A percentile compares a stretch with the other conserved stretches of the same genome.
phyloP scores from a whole-genome alignment of 2,797 vertebrate genomes.

The Spinus pinus region DNA sequence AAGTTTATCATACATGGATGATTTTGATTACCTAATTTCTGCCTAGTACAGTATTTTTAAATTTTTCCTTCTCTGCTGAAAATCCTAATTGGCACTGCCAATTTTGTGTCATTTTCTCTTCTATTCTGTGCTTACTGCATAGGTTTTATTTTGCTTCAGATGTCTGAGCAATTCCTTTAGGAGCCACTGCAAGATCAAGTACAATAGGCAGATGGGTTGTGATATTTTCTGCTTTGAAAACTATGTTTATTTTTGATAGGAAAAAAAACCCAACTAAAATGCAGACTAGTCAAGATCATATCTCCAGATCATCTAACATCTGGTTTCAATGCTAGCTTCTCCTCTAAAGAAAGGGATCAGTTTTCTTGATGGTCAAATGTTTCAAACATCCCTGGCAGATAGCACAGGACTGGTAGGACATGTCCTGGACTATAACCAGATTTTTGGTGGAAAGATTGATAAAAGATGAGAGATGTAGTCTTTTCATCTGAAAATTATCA shows the following conservation, averaged over 20 bases:
- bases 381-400: not conserved
- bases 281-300: not conserved
- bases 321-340: not conserved
- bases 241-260: not conserved
- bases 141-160: not conserved
- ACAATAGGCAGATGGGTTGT: not conserved
- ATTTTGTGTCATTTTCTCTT: not conserved
- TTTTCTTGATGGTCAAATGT: not conserved
- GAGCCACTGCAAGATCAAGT: not conserved
- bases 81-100: not conserved
- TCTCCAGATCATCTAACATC: not conserved
- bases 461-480: accelerated
- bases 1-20: not conserved
- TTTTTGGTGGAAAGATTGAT: not conserved
- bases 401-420: not conserved
- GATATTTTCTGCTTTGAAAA: not conserved
- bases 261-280: not conserved
- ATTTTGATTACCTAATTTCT: not conserved
- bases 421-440: not conserved
- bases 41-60: not conserved
- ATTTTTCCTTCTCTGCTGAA: accelerated
- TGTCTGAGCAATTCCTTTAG: not conserved
- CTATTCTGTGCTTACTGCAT: not conserved
- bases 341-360: not conserved
- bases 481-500: not conserved